These are phyloP conservation scores for Ophion slaviceki DNA, from an alignment of 2,888 invertebrate genomes.

Conservation along the genomic window DNA sequence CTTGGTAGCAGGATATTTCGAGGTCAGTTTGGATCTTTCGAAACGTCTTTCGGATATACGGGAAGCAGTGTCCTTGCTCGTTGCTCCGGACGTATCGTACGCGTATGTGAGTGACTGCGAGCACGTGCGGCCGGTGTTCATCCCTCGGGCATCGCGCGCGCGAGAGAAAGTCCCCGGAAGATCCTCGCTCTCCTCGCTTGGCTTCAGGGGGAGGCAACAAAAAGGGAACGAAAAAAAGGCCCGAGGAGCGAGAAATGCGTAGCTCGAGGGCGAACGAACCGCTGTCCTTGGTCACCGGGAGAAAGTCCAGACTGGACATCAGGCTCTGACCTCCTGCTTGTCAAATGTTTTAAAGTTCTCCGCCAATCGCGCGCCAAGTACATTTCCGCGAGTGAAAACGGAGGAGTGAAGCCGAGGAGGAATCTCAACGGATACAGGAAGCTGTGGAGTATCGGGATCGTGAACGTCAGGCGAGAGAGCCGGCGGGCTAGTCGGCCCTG, in stretches of 20 bases:
- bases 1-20: conserved; percentile 13
- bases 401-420: not conserved
- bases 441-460: conserved; percentile 31
- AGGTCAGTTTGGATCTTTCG: conserved; percentile 11
- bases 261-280: conserved; percentile 41
- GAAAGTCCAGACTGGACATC: conserved; percentile 43
- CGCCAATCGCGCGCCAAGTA: conserved; percentile 2
- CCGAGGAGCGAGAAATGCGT: conserved; percentile 45
- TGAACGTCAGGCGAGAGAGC: conserved; percentile 48
- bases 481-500: conserved; percentile 33
- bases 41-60: conserved; percentile 23
- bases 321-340: conserved; percentile 59
- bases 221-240: conserved; percentile 9
- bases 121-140: conserved; percentile 63
- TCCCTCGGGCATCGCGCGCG: conserved; percentile 41
- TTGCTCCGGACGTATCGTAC: conserved; percentile 2
- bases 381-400: conserved; percentile 1
- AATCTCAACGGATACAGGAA: not conserved
- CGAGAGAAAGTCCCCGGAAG: conserved; percentile 48
- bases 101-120: conserved; percentile 41
- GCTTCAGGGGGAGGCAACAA: conserved; percentile 3
- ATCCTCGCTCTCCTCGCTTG: conserved; percentile 28
- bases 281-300: conserved; percentile 56
- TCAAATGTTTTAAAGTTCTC: conserved; percentile 20
- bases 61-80: conserved; percentile 15